Conservation (phyloP, 2,888 invertebrate genomes). For the Bembecia ichneumoniformis region DNA sequence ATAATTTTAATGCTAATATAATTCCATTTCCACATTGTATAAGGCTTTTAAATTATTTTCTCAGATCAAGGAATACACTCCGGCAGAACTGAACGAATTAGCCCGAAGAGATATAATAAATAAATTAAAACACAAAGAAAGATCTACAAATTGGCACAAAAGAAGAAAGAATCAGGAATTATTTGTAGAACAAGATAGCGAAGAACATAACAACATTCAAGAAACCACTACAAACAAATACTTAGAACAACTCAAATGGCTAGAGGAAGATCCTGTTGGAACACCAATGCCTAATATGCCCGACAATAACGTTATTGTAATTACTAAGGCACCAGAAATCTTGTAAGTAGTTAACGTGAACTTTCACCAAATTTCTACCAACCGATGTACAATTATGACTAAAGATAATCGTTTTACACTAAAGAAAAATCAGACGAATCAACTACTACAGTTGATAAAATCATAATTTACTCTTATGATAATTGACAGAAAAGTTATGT, state of each 20-base stretch:
- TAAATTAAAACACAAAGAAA: constrained; percentile 34
- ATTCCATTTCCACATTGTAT: no score
- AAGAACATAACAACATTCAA: constrained; percentile 3
- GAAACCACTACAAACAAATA: constrained; percentile 32
- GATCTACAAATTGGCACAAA: constrained; percentile 28
- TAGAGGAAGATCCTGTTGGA: constrained; percentile 57
- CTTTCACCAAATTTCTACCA: no score
- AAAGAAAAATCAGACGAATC: no score
- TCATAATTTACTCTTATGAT: no score
- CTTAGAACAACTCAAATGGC: constrained; percentile 37
- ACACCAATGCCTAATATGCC: constrained; percentile 40
- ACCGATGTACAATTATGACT: no score
- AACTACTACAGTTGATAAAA: no score
- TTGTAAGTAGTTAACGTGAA: constrained; percentile 23
- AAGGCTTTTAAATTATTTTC: no score
- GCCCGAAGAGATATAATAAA: constrained; percentile 41
- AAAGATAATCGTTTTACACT: no score
- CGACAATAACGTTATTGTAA: constrained; percentile 44
- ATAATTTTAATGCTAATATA: no score
- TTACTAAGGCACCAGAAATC: constrained; percentile 32
- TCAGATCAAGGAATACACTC: constrained; percentile 56
- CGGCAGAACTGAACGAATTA: constrained; percentile 52
- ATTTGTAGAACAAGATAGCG: constrained; percentile 10
- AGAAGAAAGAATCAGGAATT: constrained; percentile 15
- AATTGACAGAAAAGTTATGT: no score